Conservation (phyloP, 2,888 invertebrate species). For the Caenorhabditis becei region DNA sequence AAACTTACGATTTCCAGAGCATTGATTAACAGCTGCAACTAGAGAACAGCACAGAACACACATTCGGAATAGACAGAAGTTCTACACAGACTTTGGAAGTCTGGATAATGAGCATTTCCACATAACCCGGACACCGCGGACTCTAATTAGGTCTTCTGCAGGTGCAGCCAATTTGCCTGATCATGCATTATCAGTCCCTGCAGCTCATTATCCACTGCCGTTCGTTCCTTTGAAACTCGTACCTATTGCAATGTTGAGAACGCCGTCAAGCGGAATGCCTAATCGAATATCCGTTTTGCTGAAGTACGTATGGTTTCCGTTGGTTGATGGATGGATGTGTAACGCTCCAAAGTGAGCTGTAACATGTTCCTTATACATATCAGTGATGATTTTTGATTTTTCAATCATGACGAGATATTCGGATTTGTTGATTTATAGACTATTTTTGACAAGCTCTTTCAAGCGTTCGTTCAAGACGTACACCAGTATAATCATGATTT, state of each 20-base stretch:
- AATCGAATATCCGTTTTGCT: slow-evolving; percentile 51
- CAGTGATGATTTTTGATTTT: slow-evolving; percentile 1
- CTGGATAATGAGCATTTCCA: no score
- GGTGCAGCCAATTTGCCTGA: neutral
- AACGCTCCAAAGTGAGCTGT: neutral
- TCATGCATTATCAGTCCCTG: neutral
- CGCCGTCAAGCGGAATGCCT: slow-evolving; percentile 40
- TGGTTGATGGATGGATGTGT: neutral
- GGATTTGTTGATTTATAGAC: no score
- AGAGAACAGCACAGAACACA: no score
- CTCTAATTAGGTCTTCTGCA: no score
- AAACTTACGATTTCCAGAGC: no score
- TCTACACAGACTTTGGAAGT: no score
- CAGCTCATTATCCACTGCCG: neutral
- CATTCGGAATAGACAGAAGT: no score
- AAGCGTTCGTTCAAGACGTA: no score
- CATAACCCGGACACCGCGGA: no score
- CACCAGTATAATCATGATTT: no score
- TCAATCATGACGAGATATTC: neutral
- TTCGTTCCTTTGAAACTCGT: neutral
- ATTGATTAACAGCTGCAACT: no score
- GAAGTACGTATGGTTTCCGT: neutral
- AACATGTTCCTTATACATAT: neutral
- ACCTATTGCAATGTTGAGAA: slow-evolving; percentile 7
- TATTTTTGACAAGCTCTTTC: neutral